Evolutionary conservation across 1,140 invertebrate genomes (phyloP), one percentile per base, ranked within the genome.

Genomic region (Aphelinus certus): DNA sequence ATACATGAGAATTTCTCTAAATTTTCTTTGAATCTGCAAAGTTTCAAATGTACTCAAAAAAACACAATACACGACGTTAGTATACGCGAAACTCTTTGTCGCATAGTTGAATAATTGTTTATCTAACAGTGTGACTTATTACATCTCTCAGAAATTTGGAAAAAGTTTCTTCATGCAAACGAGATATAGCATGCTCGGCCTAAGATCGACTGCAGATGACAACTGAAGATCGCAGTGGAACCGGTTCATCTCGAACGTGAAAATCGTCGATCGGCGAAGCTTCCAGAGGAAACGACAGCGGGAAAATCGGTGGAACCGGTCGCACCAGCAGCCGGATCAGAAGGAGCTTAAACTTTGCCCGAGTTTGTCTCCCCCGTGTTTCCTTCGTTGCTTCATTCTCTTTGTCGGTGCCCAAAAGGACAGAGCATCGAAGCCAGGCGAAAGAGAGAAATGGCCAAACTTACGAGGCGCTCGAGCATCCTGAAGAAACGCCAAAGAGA

Each of bases 371-470:
- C 42, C n/a, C 62, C 2, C 62, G 3, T 7, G 3, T 42, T 53
- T 53, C 47, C 43, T 43, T 48, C 53, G 26, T 26, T 26, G 26
- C 26, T 26, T 26, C 26, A 26, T 26, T 26, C 3, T 6, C 26
- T 76, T 71, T 78, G 71, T 3, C 42, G 71, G 43, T 51, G 43
- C 57, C 71, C 47, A 55, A 67, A 42, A 2, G 55, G 47, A 26
- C 57, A 73, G 73, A 56, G 72, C 51, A 68, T 64, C 67, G 55
- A 61, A 65, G 10, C 64, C 60, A 55, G 68, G 61, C 47, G 73
- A 75, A 75, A 73, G 78, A 71, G 75, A 78, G 79, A 67, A 80
- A 78, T 73, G 79, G 79, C 78, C 81, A 76, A 78, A 79, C 77
- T 79, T 80, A 77, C 76, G 76, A 77, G 73, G 65, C 61, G 73